A percentile compares a stretch with the other conserved stretches of the same genome.
phyloP scores from a whole-genome alignment of 2,113 vertebrate species.

The Polyodon spathula region DNA sequence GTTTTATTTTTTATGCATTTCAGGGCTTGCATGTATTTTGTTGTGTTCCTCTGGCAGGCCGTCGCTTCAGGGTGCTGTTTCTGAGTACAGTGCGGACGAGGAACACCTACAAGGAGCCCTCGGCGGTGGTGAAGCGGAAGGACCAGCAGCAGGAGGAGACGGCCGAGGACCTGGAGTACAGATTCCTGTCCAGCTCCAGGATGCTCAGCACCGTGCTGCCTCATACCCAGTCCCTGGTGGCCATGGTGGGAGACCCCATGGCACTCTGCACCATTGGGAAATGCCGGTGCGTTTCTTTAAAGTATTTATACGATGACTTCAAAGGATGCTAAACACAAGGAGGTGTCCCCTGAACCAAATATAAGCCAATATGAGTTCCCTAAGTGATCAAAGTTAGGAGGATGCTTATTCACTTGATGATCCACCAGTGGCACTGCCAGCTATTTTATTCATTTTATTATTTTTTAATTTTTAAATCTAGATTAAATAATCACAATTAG shows the following conservation, averaged over 20 bases:
- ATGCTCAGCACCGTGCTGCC: slow-evolving; percentile 15
- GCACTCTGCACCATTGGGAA: slow-evolving; percentile 20
- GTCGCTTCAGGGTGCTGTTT: slow-evolving; percentile 15
- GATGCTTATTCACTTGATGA: too few relatives aligned
- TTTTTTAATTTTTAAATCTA: too few relatives aligned
- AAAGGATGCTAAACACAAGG: not conserved
- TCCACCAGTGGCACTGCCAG: too few relatives aligned
- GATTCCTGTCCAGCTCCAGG: slow-evolving; percentile 16
- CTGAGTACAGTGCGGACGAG: slow-evolving; percentile 19
- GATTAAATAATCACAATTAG: too few relatives aligned
- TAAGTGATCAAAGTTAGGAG: too few relatives aligned
- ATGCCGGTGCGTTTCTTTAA: slow-evolving; percentile 15
- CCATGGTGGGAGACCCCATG: slow-evolving; percentile 19
- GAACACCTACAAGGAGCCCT: slow-evolving; percentile 11
- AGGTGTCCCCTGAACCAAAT: too few relatives aligned
- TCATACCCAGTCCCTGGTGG: slow-evolving; percentile 18
- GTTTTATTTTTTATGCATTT: too few relatives aligned
- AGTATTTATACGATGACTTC: too few relatives aligned
- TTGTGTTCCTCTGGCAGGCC: slow-evolving; percentile 2
- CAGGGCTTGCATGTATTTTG: too few relatives aligned
- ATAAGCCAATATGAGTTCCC: too few relatives aligned
- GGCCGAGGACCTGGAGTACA: slow-evolving; percentile 12
- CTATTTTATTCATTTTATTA: too few relatives aligned
- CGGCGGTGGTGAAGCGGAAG: not conserved
- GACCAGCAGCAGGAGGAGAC: slow-evolving; percentile 10